phyloP scores from a whole-genome alignment of 2,888 invertebrate genomes.

The Nineta flava region DNA sequence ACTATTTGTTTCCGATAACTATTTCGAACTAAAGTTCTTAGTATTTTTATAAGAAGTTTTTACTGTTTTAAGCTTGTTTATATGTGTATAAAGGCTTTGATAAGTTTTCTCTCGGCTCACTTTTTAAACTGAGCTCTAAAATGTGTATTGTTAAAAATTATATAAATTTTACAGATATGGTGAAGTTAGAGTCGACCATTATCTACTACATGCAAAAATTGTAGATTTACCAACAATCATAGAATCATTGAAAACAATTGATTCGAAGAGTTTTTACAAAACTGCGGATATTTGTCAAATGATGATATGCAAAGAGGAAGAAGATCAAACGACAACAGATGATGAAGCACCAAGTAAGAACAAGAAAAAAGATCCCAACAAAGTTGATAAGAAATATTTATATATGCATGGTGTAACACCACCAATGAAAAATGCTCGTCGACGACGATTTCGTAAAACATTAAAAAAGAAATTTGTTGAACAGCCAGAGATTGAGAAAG shows the following conservation, averaged over 20 bases:
- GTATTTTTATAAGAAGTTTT: no score
- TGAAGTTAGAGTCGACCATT: constrained; percentile 76
- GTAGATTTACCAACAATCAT: constrained; percentile 84
- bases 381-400: constrained; percentile 78
- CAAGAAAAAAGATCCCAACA: constrained; percentile 66
- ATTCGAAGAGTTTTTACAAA: constrained; percentile 93
- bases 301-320: constrained; percentile 79
- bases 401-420: constrained; percentile 95
- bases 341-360: constrained; percentile 65
- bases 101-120: no score
- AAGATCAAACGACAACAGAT: constrained; percentile 56
- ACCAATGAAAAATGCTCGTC: constrained; percentile 88
- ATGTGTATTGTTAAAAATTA: neutral
- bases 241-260: constrained; percentile 90
- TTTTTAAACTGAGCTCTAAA: no score
- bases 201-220: constrained; percentile 73
- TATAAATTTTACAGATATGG: constrained; percentile 60
- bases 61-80: no score
- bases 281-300: constrained; percentile 91
- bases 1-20: no score
- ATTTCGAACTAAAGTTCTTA: no score
- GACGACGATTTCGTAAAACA: constrained; percentile 84
- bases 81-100: no score
- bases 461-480: constrained; percentile 93
- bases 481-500: constrained; percentile 95